A percentile compares a stretch with the other conserved stretches of the same genome.
These are phyloP conservation scores for Strongylocentrotus purpuratus DNA, from an alignment of 35 echinoderm and acorn worm species.

Conservation along the genomic window DNA sequence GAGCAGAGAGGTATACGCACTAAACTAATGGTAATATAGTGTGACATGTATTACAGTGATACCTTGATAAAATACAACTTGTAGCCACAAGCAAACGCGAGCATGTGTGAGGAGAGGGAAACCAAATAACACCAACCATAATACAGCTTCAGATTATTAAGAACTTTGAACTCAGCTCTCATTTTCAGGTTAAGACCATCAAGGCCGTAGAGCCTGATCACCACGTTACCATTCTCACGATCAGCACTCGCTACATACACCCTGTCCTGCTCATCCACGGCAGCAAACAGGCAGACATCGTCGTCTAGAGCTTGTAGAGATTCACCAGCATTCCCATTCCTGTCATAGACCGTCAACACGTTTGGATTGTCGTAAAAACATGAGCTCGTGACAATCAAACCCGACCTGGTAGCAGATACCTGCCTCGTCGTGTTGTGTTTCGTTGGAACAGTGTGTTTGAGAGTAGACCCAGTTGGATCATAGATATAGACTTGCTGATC, in stretches of 20 bases:
- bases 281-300: neutral
- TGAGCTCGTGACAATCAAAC: neutral
- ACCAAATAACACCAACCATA: neutral
- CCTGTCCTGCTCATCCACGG: conserved; percentile 25
- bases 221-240: neutral
- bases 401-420: neutral
- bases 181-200: neutral
- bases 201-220: neutral
- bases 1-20: too few relatives aligned
- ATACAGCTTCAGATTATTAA: neutral
- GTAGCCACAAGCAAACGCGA: neutral
- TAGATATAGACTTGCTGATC: neutral
- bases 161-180: neutral
- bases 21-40: too few relatives aligned
- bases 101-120: neutral
- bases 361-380: neutral
- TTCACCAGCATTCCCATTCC: neutral
- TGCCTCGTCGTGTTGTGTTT: neutral
- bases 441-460: neutral
- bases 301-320: neutral
- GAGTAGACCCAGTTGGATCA: neutral
- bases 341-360: conserved; percentile 26
- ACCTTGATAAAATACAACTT: neutral
- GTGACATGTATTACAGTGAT: too few relatives aligned
- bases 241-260: neutral